Percentiles rank a stretch among this genome's conserved stretches.
Evolutionary conservation across 2,888 invertebrate genomes (phyloP).

Genomic region (Euplexia lucipara): DNA sequence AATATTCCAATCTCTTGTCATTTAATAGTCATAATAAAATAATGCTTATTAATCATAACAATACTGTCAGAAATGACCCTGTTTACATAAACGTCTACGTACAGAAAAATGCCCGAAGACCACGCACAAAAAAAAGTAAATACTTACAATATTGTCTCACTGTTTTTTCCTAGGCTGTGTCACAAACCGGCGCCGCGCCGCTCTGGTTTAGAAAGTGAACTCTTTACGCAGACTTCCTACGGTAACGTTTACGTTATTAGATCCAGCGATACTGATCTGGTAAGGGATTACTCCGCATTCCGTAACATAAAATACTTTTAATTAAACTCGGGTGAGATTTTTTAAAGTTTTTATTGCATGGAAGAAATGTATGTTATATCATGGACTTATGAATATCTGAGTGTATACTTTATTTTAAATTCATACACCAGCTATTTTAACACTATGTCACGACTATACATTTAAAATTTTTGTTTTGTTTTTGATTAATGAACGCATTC

Average conservation of each 20-base stretch:
- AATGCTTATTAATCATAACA: not conserved
- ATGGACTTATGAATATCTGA: not conserved
- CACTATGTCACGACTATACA: too few species aligned
- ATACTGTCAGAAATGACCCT: not conserved
- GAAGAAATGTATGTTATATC: not conserved
- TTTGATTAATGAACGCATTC: too few species aligned
- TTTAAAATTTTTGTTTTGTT: too few species aligned
- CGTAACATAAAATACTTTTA: constrained; percentile 44
- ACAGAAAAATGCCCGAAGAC: not conserved
- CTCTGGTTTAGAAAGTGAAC: constrained; percentile 76
- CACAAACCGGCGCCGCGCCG: constrained; percentile 44
- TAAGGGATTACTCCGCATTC: constrained; percentile 56
- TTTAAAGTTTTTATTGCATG: not conserved
- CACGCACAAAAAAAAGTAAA: constrained; percentile 18
- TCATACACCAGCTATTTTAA: not conserved
- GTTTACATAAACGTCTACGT: not conserved
- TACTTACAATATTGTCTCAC: constrained; percentile 8
- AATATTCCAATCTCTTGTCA: too few species aligned
- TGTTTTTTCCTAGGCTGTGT: constrained; percentile 48
- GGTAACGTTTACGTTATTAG: constrained; percentile 62
- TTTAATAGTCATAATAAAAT: too few species aligned
- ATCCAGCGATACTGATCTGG: constrained; percentile 48
- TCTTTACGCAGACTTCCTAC: constrained; percentile 69
- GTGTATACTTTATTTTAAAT: not conserved
- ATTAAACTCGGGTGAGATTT: constrained; percentile 26